Base-by-base conservation (phyloP, 2,113 vertebrate genomes). In the Microtus richardsoni region DNA sequence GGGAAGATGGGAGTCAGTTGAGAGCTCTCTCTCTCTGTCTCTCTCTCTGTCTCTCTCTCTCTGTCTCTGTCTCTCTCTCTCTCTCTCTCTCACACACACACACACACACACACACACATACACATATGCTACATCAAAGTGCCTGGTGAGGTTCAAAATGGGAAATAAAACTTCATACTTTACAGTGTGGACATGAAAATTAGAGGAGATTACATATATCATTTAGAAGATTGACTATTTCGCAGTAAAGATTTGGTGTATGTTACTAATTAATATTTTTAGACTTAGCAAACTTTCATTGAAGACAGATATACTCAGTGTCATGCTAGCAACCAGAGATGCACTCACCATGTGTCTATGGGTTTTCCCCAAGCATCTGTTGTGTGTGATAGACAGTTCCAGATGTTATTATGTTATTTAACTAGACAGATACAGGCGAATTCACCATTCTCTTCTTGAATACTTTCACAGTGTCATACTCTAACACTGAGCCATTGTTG, bases 111-210 rank as follows among this genome's bases (percentile, higher is more conserved):
- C n/a, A n/a, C n/a, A n/a, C n/a, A n/a, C n/a, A n/a, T n/a, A n/a
- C n/a, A n/a, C n/a, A 10, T 47, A 10, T 47, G 8, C 5, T 11
- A 5, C 0, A 33, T 4, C 36, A 26, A 0, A 11, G 11, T n/a
- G 14, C 8, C 28, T 70, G 2, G n/a, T 58, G 11, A 28, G 26
- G 0, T 28, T 36, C 73, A 90, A 93, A 92, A 54, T 58, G 44
- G 54, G 47, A 41, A 36, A 70, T 44, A 64, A 77, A 93, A 71
- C 10, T 36, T 26, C 5, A 14, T 64, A 47, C 14, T 14, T 88
- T 33, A 41, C 4, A 54, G 24, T 4, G 12, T 70, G 30, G 62
- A 87, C 73, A 14, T 83, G 39, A 79, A 96, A 82, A 75, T 47
- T 89, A 78, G 74, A 44, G 7, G 78, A 44, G 7, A 79, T 58